These are phyloP conservation scores for Sylvicola fuscatus DNA, from an alignment of 2,888 invertebrate genomes.

Conservation along the genomic window DNA sequence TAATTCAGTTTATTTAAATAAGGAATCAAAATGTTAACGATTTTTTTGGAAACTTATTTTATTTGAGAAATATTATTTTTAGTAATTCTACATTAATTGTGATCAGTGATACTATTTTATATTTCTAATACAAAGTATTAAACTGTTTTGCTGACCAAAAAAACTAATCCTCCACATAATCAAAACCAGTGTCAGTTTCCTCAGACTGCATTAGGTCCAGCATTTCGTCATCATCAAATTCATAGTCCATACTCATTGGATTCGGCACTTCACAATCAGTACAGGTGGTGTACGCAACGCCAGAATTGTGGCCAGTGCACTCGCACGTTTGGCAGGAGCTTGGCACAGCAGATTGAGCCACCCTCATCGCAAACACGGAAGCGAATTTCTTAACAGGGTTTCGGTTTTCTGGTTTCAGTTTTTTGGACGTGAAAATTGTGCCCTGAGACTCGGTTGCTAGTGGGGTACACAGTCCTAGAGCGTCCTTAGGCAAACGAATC, in stretches of 20 bases:
- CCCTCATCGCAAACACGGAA: constrained; percentile 42
- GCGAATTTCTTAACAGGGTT: constrained; percentile 38
- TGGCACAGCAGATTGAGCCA: constrained; percentile 39
- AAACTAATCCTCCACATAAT: too few species aligned
- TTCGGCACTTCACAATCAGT: constrained; percentile 27
- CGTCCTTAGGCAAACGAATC: constrained; percentile 52
- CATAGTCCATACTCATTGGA: constrained; percentile 3
- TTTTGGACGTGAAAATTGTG: constrained; percentile 41
- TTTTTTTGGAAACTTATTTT: too few species aligned
- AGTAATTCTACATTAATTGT: too few species aligned
- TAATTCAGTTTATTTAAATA: too few species aligned
- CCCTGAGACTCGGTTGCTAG: constrained; percentile 73
- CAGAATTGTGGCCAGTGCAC: constrained; percentile 42
- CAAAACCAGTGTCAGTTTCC: too few species aligned
- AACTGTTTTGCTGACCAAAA: too few species aligned
- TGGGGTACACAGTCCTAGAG: constrained; percentile 57
- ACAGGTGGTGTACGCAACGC: constrained; percentile 43
- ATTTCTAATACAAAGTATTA: too few species aligned
- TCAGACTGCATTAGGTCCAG: too few species aligned
- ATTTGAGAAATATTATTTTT: too few species aligned
- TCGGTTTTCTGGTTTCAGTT: constrained; percentile 32
- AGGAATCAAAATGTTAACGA: too few species aligned
- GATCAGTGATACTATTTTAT: too few species aligned
- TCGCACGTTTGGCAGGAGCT: constrained; percentile 43
- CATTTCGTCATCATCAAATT: constrained; percentile 1